A percentile compares a stretch with the other conserved stretches of the same genome.
phyloP scores from a whole-genome alignment of 2,888 invertebrate genomes.

The Luffia ferchaultella region DNA sequence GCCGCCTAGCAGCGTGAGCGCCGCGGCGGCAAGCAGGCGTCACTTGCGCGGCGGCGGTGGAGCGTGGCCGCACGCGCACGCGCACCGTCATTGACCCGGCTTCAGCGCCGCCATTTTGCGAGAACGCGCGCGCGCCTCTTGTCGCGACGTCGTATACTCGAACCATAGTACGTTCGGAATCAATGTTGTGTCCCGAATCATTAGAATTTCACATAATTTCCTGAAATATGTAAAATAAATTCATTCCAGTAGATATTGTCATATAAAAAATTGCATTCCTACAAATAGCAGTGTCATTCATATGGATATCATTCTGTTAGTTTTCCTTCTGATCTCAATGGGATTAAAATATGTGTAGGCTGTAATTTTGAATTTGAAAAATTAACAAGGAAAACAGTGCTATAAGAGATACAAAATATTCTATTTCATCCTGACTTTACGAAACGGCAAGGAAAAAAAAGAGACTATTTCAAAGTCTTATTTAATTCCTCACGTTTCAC shows the following conservation, averaged over 20 bases:
- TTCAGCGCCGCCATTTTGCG: constrained; percentile 84
- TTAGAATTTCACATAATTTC: constrained; percentile 84
- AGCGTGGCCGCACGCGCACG: constrained; percentile 37
- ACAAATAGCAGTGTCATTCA: too few relatives aligned
- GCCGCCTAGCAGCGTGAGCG: constrained; percentile 41
- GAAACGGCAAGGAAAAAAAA: not conserved
- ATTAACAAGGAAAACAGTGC: not conserved
- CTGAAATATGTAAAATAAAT: constrained; percentile 56
- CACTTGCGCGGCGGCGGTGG: constrained; percentile 52
- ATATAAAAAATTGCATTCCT: too few relatives aligned
- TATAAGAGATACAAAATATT: too few relatives aligned
- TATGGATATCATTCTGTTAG: too few relatives aligned
- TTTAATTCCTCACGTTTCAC: not conserved
- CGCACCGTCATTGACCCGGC: constrained; percentile 79
- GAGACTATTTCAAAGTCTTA: not conserved
- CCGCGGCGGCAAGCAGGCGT: constrained; percentile 44
- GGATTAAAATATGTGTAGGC: not conserved
- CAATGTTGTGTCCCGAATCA: constrained; percentile 87
- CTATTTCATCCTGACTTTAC: too few relatives aligned
- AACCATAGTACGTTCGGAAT: constrained; percentile 95
- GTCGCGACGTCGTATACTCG: constrained; percentile 87
- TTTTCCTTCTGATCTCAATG: too few relatives aligned
- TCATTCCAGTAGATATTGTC: constrained; percentile 5
- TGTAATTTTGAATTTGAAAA: not conserved
- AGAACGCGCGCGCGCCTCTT: constrained; percentile 82